Base-by-base conservation (phyloP, 1,140 invertebrate species). In the Teleogryllus occipitalis region DNA sequence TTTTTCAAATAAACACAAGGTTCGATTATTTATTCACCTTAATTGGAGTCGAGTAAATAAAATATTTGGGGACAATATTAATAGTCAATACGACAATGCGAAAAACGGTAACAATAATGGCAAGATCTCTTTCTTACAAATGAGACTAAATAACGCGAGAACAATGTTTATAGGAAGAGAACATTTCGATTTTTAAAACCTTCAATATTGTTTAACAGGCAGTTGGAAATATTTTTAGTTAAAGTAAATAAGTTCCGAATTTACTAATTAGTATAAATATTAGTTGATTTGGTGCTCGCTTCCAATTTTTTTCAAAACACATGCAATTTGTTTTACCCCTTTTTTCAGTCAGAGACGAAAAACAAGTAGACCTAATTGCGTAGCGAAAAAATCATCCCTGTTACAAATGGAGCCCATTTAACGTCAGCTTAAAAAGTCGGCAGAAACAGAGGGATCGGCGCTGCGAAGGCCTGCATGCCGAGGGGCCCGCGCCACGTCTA, bases 331-430 rank as follows among this genome's bases (percentile, higher is more conserved):
- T 65, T 65, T 65, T 10, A 18, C 18, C 54, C 54, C 18, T 65
- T 65, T 65, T 65, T 18, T 65, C 54, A 65, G 54, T 65, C 54
- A 65, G 54, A 65, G 54, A 65, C 54, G 54, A 65, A 65, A 65
- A 65, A 65, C 54, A 65, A 65, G 54, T 65, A 65, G 54, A 65
- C 54, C 54, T 65, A 65, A 65, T 65, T 65, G 54, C 54, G 54
- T 65, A 65, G 54, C 54, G 54, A 65, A 65, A 65, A 65, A 65
- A 65, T 65, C 54, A 65, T 65, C 54, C 54, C 54, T 65, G 54
- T 65, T 65, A 65, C 54, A 65, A 65, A 65, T 65, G 54, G 54
- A 18, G 54, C 54, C 54, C 54, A 65, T 65, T 65, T 65, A 65
- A 65, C 54, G 54, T 65, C 54, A 65, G 54, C 54, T 65, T 65